Evolutionary conservation across 2,113 vertebrate species (phyloP).

Genomic region (Mobula hypostoma): DNA sequence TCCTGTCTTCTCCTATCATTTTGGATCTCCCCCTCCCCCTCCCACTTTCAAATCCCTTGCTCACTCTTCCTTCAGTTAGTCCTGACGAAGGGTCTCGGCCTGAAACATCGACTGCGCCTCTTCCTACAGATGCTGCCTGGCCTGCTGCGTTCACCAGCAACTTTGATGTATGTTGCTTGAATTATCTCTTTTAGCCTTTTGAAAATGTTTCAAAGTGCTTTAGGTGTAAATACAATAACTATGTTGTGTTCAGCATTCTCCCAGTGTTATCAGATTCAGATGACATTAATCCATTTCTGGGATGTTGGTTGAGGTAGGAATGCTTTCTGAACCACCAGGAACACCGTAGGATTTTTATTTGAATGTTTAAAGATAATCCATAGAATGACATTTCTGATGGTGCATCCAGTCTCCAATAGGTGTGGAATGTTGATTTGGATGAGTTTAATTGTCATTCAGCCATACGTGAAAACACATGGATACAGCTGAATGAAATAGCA

Average conservation of each 20-base stretch:
- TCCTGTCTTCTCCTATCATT: too few relatives aligned
- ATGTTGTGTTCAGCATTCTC: neutral
- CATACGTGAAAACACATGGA: too few relatives aligned
- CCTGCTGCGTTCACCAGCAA: too few relatives aligned
- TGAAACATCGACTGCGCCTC: too few relatives aligned
- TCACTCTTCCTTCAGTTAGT: too few relatives aligned
- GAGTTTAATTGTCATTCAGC: neutral
- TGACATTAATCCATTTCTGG: neutral
- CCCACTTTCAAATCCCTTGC: too few relatives aligned
- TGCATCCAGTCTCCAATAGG: neutral
- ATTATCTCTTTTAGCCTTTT: neutral
- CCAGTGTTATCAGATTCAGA: neutral
- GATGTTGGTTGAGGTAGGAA: constrained; percentile 5
- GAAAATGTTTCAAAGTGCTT: neutral
- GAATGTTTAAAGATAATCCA: neutral
- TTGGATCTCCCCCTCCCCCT: too few relatives aligned
- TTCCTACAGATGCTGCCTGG: too few relatives aligned
- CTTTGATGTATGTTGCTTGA: too few relatives aligned
- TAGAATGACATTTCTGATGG: neutral
- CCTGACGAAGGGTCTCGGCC: too few relatives aligned
- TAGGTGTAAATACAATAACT: neutral
- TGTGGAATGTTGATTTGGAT: neutral
- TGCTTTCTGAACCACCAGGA: neutral
- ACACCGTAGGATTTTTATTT: neutral
- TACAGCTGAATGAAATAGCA: too few relatives aligned